These are phyloP conservation scores for Paramormyrops hopkinsi DNA, from an alignment of 2,797 vertebrate species.

Conservation along the genomic window DNA sequence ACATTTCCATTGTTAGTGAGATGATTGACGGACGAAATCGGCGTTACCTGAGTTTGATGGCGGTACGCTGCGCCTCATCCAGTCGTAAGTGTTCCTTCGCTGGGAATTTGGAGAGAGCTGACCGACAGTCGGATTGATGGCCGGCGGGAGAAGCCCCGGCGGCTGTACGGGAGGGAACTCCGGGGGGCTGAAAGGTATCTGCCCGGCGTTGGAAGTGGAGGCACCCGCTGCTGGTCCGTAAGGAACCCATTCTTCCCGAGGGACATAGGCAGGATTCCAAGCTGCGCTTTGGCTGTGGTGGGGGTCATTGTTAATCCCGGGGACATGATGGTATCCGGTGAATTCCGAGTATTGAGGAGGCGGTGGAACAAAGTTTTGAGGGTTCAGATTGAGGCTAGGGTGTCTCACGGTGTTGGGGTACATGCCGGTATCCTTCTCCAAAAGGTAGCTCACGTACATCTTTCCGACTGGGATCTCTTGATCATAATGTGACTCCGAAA, in stretches of 20 bases:
- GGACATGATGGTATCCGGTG: conserved; percentile 72
- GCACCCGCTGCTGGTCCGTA: conserved; percentile 60
- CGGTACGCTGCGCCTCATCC: conserved; percentile 80
- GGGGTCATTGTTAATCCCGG: conserved; percentile 66
- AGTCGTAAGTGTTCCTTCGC: conserved; percentile 85
- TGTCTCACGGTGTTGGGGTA: conserved; percentile 79
- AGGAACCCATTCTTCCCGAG: conserved; percentile 84
- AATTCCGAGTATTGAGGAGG: conserved; percentile 86
- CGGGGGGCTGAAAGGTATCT: conserved; percentile 70
- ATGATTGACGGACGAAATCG: not conserved
- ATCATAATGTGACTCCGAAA: conserved; percentile 63
- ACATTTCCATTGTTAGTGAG: not conserved
- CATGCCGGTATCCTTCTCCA: conserved; percentile 85
- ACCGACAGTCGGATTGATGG: conserved; percentile 59
- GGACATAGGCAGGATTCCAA: conserved; percentile 76
- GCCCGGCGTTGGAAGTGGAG: conserved; percentile 56
- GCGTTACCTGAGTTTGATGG: conserved; percentile 61
- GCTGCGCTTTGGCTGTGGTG: conserved; percentile 58
- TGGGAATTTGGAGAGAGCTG: conserved; percentile 76
- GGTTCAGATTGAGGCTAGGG: conserved; percentile 74
- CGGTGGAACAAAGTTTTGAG: conserved; percentile 73
- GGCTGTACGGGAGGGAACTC: conserved; percentile 75
- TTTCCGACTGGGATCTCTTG: conserved; percentile 52
- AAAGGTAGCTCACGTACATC: conserved; percentile 89
- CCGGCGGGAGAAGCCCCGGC: conserved; percentile 51